phyloP scores from a whole-genome alignment of 2,113 vertebrate genomes.

The Opisthocomus hoazin region DNA sequence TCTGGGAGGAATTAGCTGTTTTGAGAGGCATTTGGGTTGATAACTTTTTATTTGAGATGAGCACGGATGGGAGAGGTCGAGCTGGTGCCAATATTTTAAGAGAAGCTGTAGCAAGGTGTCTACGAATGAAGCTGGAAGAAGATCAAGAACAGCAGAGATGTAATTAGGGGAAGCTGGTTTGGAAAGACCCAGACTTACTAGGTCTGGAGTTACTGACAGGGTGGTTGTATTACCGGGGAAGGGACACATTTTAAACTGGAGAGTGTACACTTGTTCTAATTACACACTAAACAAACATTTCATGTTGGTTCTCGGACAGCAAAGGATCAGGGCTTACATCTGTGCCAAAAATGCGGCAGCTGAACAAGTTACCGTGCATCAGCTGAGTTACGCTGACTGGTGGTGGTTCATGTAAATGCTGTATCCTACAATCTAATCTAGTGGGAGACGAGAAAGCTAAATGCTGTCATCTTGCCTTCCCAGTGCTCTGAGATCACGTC shows the following conservation, averaged over 20 bases:
- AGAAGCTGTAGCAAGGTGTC: not conserved
- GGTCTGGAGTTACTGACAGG: not conserved
- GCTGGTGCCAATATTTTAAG: not conserved
- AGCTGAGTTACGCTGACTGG: not conserved
- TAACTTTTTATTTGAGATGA: not conserved
- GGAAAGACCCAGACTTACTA: not conserved
- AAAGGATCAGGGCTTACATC: not conserved
- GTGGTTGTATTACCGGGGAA: not conserved
- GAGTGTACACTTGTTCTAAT: fast-evolving
- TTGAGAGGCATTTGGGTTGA: not conserved
- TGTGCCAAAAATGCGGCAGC: not conserved
- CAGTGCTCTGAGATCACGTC: not conserved
- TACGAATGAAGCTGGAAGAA: not conserved
- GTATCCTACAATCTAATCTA: not conserved
- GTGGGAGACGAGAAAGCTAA: not conserved
- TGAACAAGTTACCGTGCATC: not conserved
- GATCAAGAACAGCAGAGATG: not conserved
- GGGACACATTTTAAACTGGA: not conserved
- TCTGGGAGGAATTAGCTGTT: not conserved
- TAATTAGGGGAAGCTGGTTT: not conserved
- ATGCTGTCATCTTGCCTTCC: not conserved
- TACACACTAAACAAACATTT: not conserved
- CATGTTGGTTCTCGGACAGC: not conserved
- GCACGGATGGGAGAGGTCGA: fast-evolving
- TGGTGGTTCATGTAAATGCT: not conserved